Base-by-base conservation (phyloP, 2,797 vertebrate genomes). In the Crenichthys baileyi region DNA sequence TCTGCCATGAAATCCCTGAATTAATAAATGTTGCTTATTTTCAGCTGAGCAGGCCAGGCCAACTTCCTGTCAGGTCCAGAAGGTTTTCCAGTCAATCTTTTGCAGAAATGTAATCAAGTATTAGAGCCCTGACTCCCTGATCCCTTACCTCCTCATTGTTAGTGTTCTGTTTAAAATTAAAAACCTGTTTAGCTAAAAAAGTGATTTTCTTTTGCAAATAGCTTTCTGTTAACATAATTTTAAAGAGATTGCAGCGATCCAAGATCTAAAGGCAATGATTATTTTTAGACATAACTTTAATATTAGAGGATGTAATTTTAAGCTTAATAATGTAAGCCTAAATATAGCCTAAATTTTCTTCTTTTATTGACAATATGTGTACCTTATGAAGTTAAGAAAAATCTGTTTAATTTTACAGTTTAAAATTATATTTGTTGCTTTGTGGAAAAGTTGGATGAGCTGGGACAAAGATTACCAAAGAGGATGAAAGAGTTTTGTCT, bases 11-110 rank as follows among this genome's bases (percentile, higher is more conserved):
- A 93, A 94, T 85, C 80, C 85, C 85, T 88, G 87, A 87, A 93
- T 90, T 72, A 88, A 93, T 89, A 79, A 88, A 87, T 89, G 83
- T 89, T 92, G 89, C 93, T 94, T 93, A 92, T 94, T 95, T 94
- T 94, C 94, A 92, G 92, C 94, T 76, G 86, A 87, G 81, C 46
- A 67, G 74, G 16, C 58, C 72, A 26, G 81, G 93, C 94, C 94
- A 95, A 95, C 84, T 92, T 93, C 88, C 86, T 92, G 94, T 95
- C 94, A 93, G 82, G 81, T 79, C 46, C 13, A 84, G 83, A 92
- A 93, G 70, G 84, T 88, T 94, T 95, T 92, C 89, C 92, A 92
- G 91, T 95, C 93, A 92, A 89, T 95, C 90, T 94, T 93, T 83
- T 88, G 73, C 80, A 79, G 81, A 94, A 94, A 95, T 94, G 90